Evolutionary conservation across 2,797 vertebrate genomes (phyloP), one percentile per base, ranked within the genome.

Genomic region (Hydrophis major): DNA sequence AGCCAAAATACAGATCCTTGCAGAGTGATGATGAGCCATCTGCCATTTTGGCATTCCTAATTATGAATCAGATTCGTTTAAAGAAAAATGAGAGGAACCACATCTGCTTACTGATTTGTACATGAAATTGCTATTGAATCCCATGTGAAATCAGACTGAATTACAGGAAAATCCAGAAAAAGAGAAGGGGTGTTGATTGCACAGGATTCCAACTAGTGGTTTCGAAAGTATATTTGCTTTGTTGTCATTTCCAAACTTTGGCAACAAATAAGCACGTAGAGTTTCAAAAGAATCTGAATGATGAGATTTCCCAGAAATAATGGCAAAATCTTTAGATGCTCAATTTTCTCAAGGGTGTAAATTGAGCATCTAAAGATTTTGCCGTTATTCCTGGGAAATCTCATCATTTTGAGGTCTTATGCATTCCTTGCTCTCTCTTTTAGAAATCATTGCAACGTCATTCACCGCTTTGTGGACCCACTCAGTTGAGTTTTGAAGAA

Each of bases 401-500:
- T 66, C n/a, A 18, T 8, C 27, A 2, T 50, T 50, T 32, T 0
- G 13, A 69, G 66, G 66, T 2, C 14, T 55, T 18, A 20, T 25
- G 8, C 25, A 12, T 57, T 78, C 18, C 69, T 83, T 69, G n/a
- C 37, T 92, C 42, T 47, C 25, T 28, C 42, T 92, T 90, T 88
- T 55, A 94, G 92, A 50, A 88, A 32, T 50, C 50, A 4, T 8
- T 78, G 88, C 86, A 50, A 56, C 55, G 74, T 47, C 55, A 20
- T 18, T 91, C 66, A 14, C 86, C 53, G 1, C 20, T 61, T 53
- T 28, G 28, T 20, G 91, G 92, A 83, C 53, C 93, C 0, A 4
- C 63, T 63, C 92, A 28, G 12, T 66, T 90, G 12, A 88, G 90
- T 78, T 91, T 93, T n/a, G 69, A 92, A 91, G 94, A 93, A 83